These are phyloP conservation scores for Sardinella longiceps DNA, from an alignment of 2,797 vertebrate genomes.

Conservation along the genomic window DNA sequence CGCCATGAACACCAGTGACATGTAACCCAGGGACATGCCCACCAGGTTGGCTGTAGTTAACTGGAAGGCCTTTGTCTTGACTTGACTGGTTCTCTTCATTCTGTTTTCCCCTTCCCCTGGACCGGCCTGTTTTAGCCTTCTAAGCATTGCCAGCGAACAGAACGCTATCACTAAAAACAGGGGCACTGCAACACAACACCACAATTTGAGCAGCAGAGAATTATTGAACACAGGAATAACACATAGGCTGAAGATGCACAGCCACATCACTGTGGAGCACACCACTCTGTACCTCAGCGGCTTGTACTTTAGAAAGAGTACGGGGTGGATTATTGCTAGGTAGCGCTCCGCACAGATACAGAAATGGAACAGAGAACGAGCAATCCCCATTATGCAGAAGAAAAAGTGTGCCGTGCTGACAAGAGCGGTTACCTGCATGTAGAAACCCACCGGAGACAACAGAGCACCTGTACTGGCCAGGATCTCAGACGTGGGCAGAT, in stretches of 20 bases:
- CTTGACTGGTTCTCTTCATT: constrained; percentile 53
- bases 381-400: too few relatives aligned
- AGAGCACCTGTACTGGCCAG: too few relatives aligned
- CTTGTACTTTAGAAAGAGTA: constrained; percentile 47
- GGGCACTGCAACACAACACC: background rate
- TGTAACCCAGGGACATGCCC: constrained; percentile 58
- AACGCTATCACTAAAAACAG: constrained; percentile 19
- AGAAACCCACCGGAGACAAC: too few relatives aligned
- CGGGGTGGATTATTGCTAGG: constrained; percentile 46
- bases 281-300: constrained; percentile 46
- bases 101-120: constrained; percentile 43
- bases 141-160: constrained; percentile 34
- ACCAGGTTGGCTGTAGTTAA: constrained; percentile 54
- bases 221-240: background rate
- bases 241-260: background rate
- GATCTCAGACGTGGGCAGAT: too few relatives aligned
- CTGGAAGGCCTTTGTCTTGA: constrained; percentile 58
- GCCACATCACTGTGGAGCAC: constrained; percentile 25
- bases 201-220: background rate
- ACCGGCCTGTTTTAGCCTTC: constrained; percentile 43
- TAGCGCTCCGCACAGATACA: constrained; percentile 48
- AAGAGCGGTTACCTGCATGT: too few relatives aligned
- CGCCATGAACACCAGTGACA: constrained; percentile 11
- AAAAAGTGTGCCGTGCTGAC: too few relatives aligned
- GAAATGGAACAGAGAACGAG: background rate